Evolutionary conservation across 1,140 invertebrate species (phyloP), one percentile per base, ranked within the genome.

Genomic region (Tetranychus urticae): DNA sequence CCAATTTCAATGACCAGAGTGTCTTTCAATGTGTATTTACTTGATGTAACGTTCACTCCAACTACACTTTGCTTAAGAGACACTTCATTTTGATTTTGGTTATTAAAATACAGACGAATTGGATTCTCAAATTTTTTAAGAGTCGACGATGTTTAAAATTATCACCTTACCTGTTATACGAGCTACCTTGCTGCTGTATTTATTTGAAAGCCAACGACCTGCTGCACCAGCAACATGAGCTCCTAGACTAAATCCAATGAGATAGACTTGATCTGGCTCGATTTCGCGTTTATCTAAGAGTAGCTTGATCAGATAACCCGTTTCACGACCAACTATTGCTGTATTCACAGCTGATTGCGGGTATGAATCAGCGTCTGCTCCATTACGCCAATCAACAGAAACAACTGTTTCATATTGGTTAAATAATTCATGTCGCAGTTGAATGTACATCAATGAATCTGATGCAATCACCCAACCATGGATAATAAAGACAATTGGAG

Each of bases 161-260:
- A 36, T 35, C 13, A 12, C 61, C 8, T 46, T 39, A 12, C 86
- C 87, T 8, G 74, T 71, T 39, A 76, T 75, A 67, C 73, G 67
- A 37, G 73, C 74, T 1, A 75, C 45, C 13, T 66, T 63, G 6
- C 34, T 36, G 3, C 48, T 54, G 0, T 42, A 57, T 67, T 31
- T 37, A 61, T 31, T 36, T 67, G 73, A 0, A 33, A 69, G 52
- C 37, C 66, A 47, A 31, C 70, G 66, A 13, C 77, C 76, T 13
- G 74, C 72, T 63, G 76, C 77, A 0, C 78, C 78, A 35, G 74
- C 77, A 57, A 80, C 79, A 35, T 81, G 79, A n/a, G 79, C 76
- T 0, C 80, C 79, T 1, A 81, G 70, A 65, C 78, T 80, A 63
- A 81, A 79, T 1, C 79, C 79, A 2, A 81, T 66, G 56, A 81